phyloP scores from a whole-genome alignment of 2,113 vertebrate genomes.

The Puntigrus tetrazona region DNA sequence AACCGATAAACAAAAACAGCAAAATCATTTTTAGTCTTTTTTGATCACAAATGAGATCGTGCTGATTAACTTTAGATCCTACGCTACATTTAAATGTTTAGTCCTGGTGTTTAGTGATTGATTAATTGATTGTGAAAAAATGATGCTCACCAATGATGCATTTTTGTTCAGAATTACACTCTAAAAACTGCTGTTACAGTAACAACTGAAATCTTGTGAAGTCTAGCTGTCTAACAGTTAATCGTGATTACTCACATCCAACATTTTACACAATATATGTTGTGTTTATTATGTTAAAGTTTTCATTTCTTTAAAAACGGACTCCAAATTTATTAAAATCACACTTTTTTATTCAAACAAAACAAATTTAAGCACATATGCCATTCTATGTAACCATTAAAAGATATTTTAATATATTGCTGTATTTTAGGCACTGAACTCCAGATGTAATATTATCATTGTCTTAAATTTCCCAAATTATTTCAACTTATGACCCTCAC shows the following conservation, averaged over 20 bases:
- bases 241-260: too few species aligned
- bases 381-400: background rate
- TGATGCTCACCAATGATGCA: background rate
- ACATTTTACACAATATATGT: too few species aligned
- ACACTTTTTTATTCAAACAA: background rate
- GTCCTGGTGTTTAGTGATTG: background rate
- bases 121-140: background rate
- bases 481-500: conserved; percentile 34
- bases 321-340: background rate
- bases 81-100: background rate
- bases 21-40: background rate
- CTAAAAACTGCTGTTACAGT: too few species aligned
- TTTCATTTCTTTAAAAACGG: background rate
- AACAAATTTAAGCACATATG: background rate
- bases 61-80: background rate
- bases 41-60: background rate
- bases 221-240: too few species aligned
- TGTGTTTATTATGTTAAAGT: too few species aligned
- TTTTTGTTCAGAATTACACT: background rate
- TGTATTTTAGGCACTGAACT: conserved; percentile 21
- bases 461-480: conserved; percentile 46
- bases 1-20: background rate
- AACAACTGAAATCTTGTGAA: too few species aligned
- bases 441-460: conserved; percentile 51
- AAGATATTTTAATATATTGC: background rate